A percentile compares a stretch with the other conserved stretches of the same genome.
These are phyloP conservation scores for Tetragnatha versicolor DNA, from an alignment of 1,140 invertebrate species.

Conservation along the genomic window DNA sequence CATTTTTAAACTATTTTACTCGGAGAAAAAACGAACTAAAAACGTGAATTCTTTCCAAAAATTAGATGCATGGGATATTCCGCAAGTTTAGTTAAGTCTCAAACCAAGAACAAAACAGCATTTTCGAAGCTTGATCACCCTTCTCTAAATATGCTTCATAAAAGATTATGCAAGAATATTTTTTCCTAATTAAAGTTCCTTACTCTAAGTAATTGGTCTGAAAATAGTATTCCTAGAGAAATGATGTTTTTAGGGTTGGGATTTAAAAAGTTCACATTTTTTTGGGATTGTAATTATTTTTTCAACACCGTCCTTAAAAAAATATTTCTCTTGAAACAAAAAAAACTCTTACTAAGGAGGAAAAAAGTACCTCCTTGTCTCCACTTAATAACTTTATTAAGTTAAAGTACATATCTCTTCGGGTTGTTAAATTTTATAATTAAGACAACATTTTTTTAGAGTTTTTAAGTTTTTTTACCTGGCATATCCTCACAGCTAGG, in stretches of 20 bases:
- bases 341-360: conserved; percentile 4
- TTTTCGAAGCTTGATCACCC: too few species aligned
- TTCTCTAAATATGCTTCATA: too few species aligned
- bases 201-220: conserved; percentile 9
- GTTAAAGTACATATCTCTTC: conserved; percentile 47
- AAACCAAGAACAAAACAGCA: too few species aligned
- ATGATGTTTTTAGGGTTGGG: not conserved
- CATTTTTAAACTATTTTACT: too few species aligned
- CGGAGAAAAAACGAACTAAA: too few species aligned
- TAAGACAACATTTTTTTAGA: conserved; percentile 35
- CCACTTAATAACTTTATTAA: conserved; percentile 54
- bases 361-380: conserved; percentile 15
- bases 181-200: too few species aligned
- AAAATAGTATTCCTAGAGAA: not conserved
- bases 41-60: too few species aligned
- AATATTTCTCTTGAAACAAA: not conserved
- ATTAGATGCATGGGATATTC: too few species aligned
- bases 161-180: too few species aligned
- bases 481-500: not conserved
- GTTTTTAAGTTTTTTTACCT: conserved; percentile 27
- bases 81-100: too few species aligned
- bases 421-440: conserved; percentile 48
- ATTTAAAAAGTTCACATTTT: conserved; percentile 24
- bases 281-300: conserved; percentile 34
- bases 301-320: too few species aligned